phyloP scores from a whole-genome alignment of 2,797 vertebrate genomes.

The Mormyrops boulengeri region DNA sequence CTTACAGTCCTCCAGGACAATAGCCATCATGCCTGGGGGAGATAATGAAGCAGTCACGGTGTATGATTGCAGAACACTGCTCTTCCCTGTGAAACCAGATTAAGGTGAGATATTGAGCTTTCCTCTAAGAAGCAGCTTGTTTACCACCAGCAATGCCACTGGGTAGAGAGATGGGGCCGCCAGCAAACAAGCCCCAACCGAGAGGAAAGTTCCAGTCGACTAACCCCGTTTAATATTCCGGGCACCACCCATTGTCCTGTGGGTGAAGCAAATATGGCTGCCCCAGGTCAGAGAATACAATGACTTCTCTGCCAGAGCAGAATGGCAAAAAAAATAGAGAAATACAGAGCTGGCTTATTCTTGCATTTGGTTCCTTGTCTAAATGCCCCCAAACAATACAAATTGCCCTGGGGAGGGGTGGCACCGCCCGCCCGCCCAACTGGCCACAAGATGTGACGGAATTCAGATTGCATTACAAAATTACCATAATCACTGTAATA shows the following conservation, averaged over 20 bases:
- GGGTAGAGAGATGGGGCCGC: neutral
- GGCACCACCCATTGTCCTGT: neutral
- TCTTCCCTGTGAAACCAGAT: neutral
- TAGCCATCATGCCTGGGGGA: neutral
- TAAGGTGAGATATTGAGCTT: neutral
- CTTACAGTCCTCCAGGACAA: neutral
- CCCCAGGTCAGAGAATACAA: neutral
- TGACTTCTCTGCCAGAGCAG: neutral
- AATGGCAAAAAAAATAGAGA: neutral
- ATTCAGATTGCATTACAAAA: neutral
- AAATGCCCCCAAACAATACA: neutral
- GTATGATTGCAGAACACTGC: neutral
- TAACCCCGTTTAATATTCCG: slow-evolving; percentile 20
- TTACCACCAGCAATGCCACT: neutral
- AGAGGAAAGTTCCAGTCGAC: slow-evolving; percentile 7
- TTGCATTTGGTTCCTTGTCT: neutral
- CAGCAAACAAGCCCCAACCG: neutral
- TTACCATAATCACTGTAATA: neutral
- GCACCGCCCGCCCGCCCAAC: neutral
- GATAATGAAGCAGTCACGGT: neutral
- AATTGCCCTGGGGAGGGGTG: slow-evolving; percentile 3
- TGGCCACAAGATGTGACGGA: slow-evolving; percentile 1
- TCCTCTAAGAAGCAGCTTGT: neutral
- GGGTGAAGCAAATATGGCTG: neutral
- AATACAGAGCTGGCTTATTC: slow-evolving; percentile 14